Conservation (phyloP, 2,797 vertebrate genomes). For the Eleutherodactylus coqui region DNA sequence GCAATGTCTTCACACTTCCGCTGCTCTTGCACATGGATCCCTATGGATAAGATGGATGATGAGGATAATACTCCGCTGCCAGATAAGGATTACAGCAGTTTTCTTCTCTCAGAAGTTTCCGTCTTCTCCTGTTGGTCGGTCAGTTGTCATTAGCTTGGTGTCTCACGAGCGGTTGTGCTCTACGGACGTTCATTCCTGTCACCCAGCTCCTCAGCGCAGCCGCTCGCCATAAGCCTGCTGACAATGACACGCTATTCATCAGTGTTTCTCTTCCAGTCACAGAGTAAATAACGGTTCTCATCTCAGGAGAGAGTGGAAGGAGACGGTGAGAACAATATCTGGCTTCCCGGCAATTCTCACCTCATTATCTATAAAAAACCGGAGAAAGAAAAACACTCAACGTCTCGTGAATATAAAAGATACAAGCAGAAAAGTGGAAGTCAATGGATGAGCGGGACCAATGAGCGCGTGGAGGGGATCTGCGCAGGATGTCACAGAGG, state of each 20-base stretch:
- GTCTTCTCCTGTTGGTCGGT: no score
- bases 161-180: no score
- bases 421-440: not conserved
- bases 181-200: not conserved
- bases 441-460: not conserved
- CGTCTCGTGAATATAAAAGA: not conserved
- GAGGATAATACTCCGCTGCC: no score
- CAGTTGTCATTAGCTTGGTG: no score
- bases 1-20: no score
- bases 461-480: no score
- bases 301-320: not conserved
- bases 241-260: not conserved
- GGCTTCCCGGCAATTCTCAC: not conserved
- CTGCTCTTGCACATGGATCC: no score
- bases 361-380: not conserved
- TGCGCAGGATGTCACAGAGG: no score
- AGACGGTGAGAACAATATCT: not conserved
- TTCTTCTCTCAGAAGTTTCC: no score
- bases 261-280: not conserved
- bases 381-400: not conserved
- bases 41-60: no score
- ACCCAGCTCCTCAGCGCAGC: not conserved
- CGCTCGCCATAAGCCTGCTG: not conserved
- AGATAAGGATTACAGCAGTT: no score
- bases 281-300: slow-evolving; percentile 24